phyloP scores from a whole-genome alignment of 1,140 invertebrate genomes.

The Melipona quadrifasciata region DNA sequence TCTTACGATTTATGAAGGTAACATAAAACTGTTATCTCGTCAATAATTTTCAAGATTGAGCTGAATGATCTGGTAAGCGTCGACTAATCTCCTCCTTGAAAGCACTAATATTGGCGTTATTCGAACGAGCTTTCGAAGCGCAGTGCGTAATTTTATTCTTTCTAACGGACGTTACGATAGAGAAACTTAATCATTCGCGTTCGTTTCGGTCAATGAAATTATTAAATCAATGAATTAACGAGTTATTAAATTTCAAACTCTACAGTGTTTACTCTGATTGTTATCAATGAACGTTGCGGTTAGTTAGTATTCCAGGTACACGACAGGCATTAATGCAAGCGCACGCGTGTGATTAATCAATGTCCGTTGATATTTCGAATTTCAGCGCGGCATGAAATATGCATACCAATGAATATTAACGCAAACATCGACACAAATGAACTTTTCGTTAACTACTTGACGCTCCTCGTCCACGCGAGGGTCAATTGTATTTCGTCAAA shows the following conservation, averaged over 20 bases:
- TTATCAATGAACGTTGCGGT: not conserved
- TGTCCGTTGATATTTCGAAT: not conserved
- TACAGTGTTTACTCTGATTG: not conserved
- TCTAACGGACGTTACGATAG: not conserved
- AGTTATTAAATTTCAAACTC: not conserved
- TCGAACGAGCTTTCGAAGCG: not conserved
- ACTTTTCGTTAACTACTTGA: not conserved
- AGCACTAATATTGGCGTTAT: not conserved
- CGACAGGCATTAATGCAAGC: not conserved
- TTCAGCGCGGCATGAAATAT: not conserved
- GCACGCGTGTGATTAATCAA: not conserved
- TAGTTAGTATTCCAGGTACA: not conserved
- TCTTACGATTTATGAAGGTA: not conserved
- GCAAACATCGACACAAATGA: not conserved
- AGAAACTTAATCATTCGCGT: not conserved
- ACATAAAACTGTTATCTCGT: not conserved
- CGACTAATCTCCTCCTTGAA: not conserved
- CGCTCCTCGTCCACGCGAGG: not conserved
- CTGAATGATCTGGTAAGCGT: not conserved
- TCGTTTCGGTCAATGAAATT: too few species aligned
- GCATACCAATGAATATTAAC: not conserved
- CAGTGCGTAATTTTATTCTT: not conserved
- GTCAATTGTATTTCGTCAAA: not conserved
- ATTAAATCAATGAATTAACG: too few species aligned
- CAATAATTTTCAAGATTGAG: not conserved